A percentile compares a stretch with the other conserved stretches of the same genome.
phyloP scores from a whole-genome alignment of 2,888 invertebrate species.

The Drosophila peninsularis region DNA sequence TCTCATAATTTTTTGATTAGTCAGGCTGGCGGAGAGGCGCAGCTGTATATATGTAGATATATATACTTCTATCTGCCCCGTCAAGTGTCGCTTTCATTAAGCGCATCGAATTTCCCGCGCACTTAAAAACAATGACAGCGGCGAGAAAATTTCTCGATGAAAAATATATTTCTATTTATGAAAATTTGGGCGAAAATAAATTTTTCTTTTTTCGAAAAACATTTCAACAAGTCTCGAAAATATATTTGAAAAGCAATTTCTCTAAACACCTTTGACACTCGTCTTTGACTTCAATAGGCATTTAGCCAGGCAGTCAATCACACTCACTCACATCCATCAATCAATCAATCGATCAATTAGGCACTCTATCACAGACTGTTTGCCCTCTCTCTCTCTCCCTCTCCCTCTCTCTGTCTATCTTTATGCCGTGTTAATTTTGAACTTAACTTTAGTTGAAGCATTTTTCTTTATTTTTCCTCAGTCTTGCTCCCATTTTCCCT shows the following conservation, averaged over 20 bases:
- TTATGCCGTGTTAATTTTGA: conserved; percentile 8
- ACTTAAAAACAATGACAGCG: conserved; percentile 66
- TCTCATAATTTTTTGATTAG: conserved; percentile 75
- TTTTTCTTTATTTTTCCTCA: conserved; percentile 1
- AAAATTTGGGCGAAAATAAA: background rate
- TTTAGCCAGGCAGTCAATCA: conserved; percentile 52
- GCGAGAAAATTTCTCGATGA: conserved; percentile 29
- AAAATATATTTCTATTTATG: conserved; percentile 16
- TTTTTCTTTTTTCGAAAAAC: conserved; percentile 28
- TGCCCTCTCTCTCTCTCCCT: background rate
- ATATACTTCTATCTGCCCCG: conserved; percentile 16
- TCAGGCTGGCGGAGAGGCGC: conserved; percentile 52
- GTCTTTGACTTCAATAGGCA: conserved; percentile 22
- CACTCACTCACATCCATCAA: conserved; percentile 46
- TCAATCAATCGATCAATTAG: conserved; percentile 76
- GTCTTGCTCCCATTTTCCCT: background rate
- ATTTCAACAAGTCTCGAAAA: conserved; percentile 62
- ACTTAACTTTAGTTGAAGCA: conserved; percentile 69
- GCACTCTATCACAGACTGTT: conserved; percentile 23
- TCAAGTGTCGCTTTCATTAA: conserved; percentile 73
- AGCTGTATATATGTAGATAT: conserved; percentile 1
- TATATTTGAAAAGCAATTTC: conserved; percentile 42
- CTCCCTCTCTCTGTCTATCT: background rate
- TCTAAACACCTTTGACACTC: conserved; percentile 62
- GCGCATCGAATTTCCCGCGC: conserved; percentile 66